Base-by-base conservation (phyloP, 2,888 invertebrate species). In the Cerceris rybyensis region DNA sequence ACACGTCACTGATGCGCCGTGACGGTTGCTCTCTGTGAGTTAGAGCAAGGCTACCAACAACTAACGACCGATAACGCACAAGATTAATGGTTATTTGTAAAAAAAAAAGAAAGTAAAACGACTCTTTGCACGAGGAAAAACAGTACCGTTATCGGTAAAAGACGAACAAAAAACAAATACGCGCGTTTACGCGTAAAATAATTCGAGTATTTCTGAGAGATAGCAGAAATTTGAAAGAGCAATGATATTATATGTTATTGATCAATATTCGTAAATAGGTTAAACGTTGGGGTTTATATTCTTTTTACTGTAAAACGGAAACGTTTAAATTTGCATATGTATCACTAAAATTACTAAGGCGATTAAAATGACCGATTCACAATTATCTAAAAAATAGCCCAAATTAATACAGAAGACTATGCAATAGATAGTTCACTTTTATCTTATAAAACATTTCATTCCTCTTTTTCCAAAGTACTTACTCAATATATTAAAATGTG, bases 1-100 rank as follows among this genome's bases (percentile, higher is more conserved):
- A 88, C 86, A 86, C 88, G 86, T 88, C 87, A 88, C 80, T 82
- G 86, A 86, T 85, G 87, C 85, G 84, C 80, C 75, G 80, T 84
- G 79, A 83, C 84, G 81, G 75, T 70, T 72, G 78, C 72, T 84
- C 74, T 72, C 70, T 41, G 54, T 74, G 69, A 78, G 59, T 70
- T 75, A 71, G 68, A 75, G 75, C 80, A 80, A 72, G 74, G 60
- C 65, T 83, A 69, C 78, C 84, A 83, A 83, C 74, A 57, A 64
- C 46, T 49, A 57, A 60, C 64, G 66, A 64, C 58, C 66, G 70
- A 70, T 50, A 70, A 66, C 55, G 41, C 39, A 39, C 13, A 17
- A 61, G 70, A 78, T 75, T 68, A 68, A 14, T 16, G 7, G n/a
- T 39, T 9, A 57, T 63, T 28, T 7, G 17, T 46, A 9, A 63